A percentile compares a stretch with the other conserved stretches of the same genome.
These are phyloP conservation scores for Sorex araneus DNA, from an alignment of 2,113 vertebrate genomes.

Conservation along the genomic window DNA sequence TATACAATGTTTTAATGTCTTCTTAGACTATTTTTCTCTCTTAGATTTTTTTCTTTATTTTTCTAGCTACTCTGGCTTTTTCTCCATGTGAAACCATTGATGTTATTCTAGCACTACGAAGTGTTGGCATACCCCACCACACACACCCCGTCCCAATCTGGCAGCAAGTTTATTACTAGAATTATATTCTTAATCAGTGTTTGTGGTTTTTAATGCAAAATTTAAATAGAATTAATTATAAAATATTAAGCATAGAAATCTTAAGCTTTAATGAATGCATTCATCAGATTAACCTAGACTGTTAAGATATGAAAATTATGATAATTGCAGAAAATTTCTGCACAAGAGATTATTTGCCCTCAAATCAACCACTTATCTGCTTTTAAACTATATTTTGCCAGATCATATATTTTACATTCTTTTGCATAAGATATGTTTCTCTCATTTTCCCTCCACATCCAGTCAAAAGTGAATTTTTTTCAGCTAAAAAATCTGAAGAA, in stretches of 20 bases:
- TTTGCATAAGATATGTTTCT: not conserved
- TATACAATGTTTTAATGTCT: too few relatives aligned
- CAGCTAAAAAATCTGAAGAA: not conserved
- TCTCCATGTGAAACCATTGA: too few relatives aligned
- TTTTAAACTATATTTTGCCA: conserved; percentile 2
- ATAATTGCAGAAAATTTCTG: not conserved
- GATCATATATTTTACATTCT: not conserved
- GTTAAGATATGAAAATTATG: not conserved
- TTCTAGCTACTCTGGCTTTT: too few relatives aligned
- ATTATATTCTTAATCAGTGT: not conserved
- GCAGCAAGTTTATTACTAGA: not conserved
- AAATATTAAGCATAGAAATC: too few relatives aligned
- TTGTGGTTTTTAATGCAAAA: conserved; percentile 10
- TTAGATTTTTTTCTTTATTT: too few relatives aligned
- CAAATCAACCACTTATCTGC: not conserved
- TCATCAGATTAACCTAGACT: too few relatives aligned
- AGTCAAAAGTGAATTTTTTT: not conserved
- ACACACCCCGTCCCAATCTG: not conserved
- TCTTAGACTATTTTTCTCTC: too few relatives aligned
- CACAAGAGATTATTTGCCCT: not conserved
- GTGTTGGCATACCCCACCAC: too few relatives aligned
- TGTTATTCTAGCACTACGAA: too few relatives aligned
- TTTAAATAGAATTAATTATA: not conserved
- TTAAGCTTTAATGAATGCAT: not conserved
- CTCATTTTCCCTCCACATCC: not conserved